These are phyloP conservation scores for Trissonchulus sp. DNA, from an alignment of 2,888 invertebrate species.

Conservation along the genomic window DNA sequence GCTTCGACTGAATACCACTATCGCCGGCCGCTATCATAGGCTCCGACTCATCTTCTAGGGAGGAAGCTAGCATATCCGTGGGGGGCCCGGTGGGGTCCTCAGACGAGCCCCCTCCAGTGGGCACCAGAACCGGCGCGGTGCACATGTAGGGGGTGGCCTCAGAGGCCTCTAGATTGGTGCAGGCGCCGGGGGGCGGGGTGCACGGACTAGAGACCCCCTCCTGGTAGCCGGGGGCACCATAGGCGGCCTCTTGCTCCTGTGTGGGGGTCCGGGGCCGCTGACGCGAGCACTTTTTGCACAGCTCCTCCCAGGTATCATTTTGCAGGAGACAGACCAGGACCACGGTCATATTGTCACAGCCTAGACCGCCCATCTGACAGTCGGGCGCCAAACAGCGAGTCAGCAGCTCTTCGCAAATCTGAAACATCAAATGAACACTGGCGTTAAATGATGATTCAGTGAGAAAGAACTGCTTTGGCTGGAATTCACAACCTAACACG, in stretches of 20 bases:
- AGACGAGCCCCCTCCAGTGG: no score
- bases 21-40: no score
- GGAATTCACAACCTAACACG: no score
- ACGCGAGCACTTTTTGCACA: constrained; percentile 23
- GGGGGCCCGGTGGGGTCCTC: no score
- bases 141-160: neutral
- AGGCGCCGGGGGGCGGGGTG: neutral
- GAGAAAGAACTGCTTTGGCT: no score
- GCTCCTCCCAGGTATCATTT: constrained; percentile 25
- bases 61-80: no score
- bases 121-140: neutral
- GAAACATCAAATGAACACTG: constrained; percentile 26
- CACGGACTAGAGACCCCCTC: neutral
- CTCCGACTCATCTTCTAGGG: no score
- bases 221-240: neutral
- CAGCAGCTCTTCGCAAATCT: constrained; percentile 91
- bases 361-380: constrained; percentile 89
- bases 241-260: constrained; percentile 11
- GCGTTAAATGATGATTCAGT: no score
- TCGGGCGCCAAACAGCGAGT: constrained; percentile 91
- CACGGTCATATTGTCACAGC: constrained; percentile 99
- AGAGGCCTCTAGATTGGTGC: neutral
- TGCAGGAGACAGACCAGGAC: constrained; percentile 57
- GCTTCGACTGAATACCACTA: no score
- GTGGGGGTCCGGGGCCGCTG: constrained; percentile 31